These are phyloP conservation scores for Rhagoletis zephyria DNA, from an alignment of 1,140 invertebrate genomes.

Conservation along the genomic window DNA sequence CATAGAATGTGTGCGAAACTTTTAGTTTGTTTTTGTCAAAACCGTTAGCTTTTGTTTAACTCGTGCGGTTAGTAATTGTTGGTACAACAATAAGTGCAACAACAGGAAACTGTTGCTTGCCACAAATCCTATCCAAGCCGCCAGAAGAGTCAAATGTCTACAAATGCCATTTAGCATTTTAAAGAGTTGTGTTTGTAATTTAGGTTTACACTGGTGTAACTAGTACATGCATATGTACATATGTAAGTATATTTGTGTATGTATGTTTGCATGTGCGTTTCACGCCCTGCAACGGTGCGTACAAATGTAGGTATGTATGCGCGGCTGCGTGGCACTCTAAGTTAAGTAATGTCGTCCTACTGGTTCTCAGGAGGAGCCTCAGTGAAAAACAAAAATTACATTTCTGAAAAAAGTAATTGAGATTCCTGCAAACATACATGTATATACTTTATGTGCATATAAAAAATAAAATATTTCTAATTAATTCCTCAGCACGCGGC, in stretches of 20 bases:
- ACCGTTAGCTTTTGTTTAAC: constrained; percentile 52
- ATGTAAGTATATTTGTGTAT: neutral
- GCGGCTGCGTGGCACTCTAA: neutral
- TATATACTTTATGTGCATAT: no score
- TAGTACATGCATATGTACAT: neutral
- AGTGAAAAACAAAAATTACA: no score
- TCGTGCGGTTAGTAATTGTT: constrained; percentile 54
- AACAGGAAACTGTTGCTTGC: constrained; percentile 18
- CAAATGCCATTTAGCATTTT: constrained; percentile 41
- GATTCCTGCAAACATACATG: no score
- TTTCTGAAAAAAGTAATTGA: no score
- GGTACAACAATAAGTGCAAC: constrained; percentile 2
- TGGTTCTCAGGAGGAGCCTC: no score
- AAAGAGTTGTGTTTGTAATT: neutral
- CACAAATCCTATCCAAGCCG: constrained; percentile 11
- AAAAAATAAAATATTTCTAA: neutral
- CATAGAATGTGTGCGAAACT: constrained; percentile 18
- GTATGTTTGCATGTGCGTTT: neutral
- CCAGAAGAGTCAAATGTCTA: constrained; percentile 44
- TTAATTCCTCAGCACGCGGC: constrained; percentile 51
- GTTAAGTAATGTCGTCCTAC: neutral
- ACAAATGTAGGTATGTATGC: neutral
- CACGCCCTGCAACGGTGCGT: no score
- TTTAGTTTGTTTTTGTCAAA: constrained; percentile 44
- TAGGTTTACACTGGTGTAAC: neutral